Evolutionary conservation across 37 sponge, comb jelly and placozoan genomes (phyloP).

Genomic region (Aplysina aerophoba): DNA sequence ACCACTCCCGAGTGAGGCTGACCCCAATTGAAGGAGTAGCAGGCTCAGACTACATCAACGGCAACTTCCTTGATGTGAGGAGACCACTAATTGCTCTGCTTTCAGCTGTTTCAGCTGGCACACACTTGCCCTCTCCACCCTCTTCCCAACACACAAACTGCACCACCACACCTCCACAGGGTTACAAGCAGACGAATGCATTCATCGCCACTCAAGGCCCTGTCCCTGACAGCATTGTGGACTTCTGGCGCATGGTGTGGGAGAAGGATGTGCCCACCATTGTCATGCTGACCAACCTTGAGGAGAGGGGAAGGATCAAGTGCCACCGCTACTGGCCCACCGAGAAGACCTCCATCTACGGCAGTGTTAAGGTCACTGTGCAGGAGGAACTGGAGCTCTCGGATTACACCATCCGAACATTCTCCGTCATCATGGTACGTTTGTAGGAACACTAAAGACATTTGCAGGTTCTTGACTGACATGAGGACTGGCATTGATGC

Average conservation of each 20-base stretch:
- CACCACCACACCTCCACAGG: constrained; percentile 12
- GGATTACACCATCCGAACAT: constrained; percentile 83
- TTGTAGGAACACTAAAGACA: not conserved
- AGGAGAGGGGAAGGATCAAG: constrained; percentile 89
- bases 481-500: too few relatives aligned
- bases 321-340: constrained; percentile 90
- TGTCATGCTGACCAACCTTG: constrained; percentile 92
- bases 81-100: not conserved
- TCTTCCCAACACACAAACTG: not conserved
- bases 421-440: constrained; percentile 59
- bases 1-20: constrained; percentile 87
- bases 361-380: constrained; percentile 57
- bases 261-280: constrained; percentile 74
- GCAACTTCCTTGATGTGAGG: constrained; percentile 89
- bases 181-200: constrained; percentile 23
- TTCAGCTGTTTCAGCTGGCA: too few relatives aligned
- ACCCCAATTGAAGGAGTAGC: constrained; percentile 44
- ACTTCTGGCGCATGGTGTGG: constrained; percentile 98
- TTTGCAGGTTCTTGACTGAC: too few relatives aligned
- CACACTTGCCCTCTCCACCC: not conserved
- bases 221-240: constrained; percentile 75
- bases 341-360: constrained; percentile 46
- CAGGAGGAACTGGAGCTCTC: constrained; percentile 73
- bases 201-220: constrained; percentile 85
- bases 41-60: constrained; percentile 95